phyloP scores from a whole-genome alignment of 2,113 vertebrate species.

The Asarcornis scutulata region DNA sequence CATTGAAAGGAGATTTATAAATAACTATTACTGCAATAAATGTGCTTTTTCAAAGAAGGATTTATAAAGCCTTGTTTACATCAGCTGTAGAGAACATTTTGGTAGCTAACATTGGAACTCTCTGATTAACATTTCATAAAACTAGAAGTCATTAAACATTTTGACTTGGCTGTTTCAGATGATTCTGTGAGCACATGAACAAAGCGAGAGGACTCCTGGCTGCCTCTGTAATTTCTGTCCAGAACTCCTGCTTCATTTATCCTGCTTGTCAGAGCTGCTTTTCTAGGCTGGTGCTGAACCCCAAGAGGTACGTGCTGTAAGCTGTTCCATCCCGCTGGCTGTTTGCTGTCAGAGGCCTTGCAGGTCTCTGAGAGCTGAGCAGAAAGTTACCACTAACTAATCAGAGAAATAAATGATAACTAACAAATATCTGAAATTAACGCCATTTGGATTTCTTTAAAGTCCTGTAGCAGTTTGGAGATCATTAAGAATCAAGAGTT shows the following conservation, averaged over 20 bases:
- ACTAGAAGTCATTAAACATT: background rate
- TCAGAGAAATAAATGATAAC: background rate
- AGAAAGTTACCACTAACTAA: background rate
- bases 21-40: background rate
- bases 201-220: conserved; percentile 68
- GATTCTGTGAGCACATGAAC: conserved; percentile 66
- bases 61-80: background rate
- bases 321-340: background rate
- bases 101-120: background rate
- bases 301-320: conserved; percentile 66
- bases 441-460: background rate
- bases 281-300: conserved; percentile 68
- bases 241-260: conserved; percentile 79
- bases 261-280: conserved; percentile 81
- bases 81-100: background rate
- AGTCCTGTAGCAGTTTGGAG: background rate
- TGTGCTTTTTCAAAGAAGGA: background rate
- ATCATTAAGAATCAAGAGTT: fast-evolving
- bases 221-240: conserved; percentile 81
- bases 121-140: background rate
- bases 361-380: background rate
- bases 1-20: background rate
- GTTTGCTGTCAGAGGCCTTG: background rate
- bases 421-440: background rate
- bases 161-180: conserved; percentile 16